Conservation (phyloP, 2,113 vertebrate species). For the Ammodytes dubius region DNA sequence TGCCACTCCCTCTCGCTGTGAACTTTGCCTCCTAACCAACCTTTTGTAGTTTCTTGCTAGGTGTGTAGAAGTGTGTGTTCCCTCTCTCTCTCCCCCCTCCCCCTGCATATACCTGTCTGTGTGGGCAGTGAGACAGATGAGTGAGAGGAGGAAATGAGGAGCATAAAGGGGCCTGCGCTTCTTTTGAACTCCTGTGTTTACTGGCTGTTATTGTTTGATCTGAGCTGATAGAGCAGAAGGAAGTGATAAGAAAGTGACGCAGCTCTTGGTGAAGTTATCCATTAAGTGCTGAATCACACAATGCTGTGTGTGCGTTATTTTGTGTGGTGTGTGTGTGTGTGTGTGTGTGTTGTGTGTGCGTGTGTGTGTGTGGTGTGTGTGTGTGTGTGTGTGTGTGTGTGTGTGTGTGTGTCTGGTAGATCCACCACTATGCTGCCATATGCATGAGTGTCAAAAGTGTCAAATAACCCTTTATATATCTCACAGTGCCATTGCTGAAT, state of each 20-base stretch:
- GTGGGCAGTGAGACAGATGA: constrained; percentile 13
- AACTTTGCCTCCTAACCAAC: constrained; percentile 57
- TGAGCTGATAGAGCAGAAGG: background rate
- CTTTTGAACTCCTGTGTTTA: background rate
- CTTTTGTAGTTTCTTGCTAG: constrained; percentile 16
- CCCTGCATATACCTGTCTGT: constrained; percentile 1
- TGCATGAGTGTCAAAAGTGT: no score
- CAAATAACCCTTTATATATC: no score
- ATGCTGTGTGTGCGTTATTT: no score
- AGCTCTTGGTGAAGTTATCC: no score
- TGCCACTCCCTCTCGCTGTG: constrained; percentile 54
- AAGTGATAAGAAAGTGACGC: background rate
- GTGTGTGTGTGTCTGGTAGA: no score
- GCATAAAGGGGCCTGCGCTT: background rate
- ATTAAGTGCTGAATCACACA: no score
- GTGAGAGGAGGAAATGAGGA: constrained; percentile 22
- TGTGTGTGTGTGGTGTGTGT: no score
- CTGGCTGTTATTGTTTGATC: background rate
- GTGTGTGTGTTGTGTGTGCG: no score
- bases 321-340: no score
- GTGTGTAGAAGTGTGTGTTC: constrained; percentile 18
- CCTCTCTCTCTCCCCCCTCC: background rate
- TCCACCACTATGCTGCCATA: no score
- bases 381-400: no score
- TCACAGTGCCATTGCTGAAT: no score